A percentile compares a stretch with the other conserved stretches of the same genome.
These are phyloP conservation scores for Acrobasis repandana DNA, from an alignment of 2,888 invertebrate species.

Conservation along the genomic window DNA sequence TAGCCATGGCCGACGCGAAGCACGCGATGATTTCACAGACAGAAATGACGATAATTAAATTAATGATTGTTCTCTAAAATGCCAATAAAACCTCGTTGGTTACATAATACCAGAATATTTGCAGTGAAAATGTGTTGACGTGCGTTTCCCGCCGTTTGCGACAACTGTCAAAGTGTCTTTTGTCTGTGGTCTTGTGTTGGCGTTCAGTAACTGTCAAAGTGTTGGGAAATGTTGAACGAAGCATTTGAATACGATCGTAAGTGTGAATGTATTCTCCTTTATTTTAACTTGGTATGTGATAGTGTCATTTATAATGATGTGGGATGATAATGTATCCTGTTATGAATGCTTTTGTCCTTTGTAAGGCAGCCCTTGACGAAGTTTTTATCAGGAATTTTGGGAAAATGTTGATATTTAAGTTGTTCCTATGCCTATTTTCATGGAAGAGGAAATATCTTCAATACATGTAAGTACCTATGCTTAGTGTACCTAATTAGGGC, in stretches of 20 bases:
- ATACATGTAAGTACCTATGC: too few relatives aligned
- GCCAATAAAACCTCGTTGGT: neutral
- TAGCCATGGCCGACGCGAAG: conserved; percentile 3
- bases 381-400: too few relatives aligned
- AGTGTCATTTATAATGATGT: conserved; percentile 1
- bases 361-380: too few relatives aligned
- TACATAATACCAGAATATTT: neutral
- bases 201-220: conserved; percentile 45
- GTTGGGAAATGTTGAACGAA: conserved; percentile 68
- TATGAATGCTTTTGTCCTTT: neutral
- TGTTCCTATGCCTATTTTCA: too few relatives aligned
- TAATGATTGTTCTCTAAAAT: conserved; percentile 15
- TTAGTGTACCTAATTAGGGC: too few relatives aligned
- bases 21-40: conserved; percentile 14
- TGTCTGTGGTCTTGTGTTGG: conserved; percentile 29
- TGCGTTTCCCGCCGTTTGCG: conserved; percentile 47
- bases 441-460: too few relatives aligned
- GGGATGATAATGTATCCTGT: neutral
- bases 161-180: conserved; percentile 16
- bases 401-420: too few relatives aligned
- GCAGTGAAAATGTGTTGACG: conserved; percentile 32
- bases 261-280: conserved; percentile 39
- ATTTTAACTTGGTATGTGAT: neutral
- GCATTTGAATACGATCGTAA: conserved; percentile 79
- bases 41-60: conserved; percentile 19